Evolutionary conservation across 2,797 vertebrate species (phyloP), one percentile per base, ranked within the genome.

Genomic region (Platalea minor): DNA sequence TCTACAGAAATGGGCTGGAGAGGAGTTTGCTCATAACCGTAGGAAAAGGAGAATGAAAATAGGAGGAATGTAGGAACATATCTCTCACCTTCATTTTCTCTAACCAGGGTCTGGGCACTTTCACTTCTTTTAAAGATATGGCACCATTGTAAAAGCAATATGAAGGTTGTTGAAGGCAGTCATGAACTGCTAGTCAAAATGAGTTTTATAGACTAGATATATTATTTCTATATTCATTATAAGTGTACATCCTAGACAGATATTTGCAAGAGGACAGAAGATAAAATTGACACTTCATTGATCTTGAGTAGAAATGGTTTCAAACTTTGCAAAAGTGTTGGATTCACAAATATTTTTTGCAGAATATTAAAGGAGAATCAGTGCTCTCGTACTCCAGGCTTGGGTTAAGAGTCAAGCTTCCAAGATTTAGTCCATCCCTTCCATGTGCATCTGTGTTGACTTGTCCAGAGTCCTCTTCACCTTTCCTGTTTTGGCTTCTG

Each of bases 1-100:
- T 97, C 95, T 95, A 29, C 88, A 93, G 48, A 93, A 97, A 91
- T 53, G 26, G 63, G 23, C 33, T 85, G 88, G 64, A 80, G 91
- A 91, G 39, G 69, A 83, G 81, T 95, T 96, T 95, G 88, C 45
- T 91, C 83, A 76, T 91, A 94, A 89, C 45, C 0, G 0, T 53
- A 91, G 76, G 29, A 92, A 82, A 92, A 77, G 23, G 48, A 79
- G 46, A 90, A 73, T 68, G 89, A 88, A 89, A 93, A 93, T n/a
- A 79, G 19, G 35, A 94, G 41, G 41, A 79, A 73, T 21, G 43
- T 39, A 79, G 48, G 63, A 92, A 92, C 19, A n/a, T 57, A 31
- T 67, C 68, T 76, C 29, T 53, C 61, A 61, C 73, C 23, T 96
- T 90, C 59, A 29, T 84, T 63, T 50, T 85, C 59, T 73, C 43